These are phyloP conservation scores for Diloba caeruleocephala DNA, from an alignment of 2,888 invertebrate genomes.

Conservation along the genomic window DNA sequence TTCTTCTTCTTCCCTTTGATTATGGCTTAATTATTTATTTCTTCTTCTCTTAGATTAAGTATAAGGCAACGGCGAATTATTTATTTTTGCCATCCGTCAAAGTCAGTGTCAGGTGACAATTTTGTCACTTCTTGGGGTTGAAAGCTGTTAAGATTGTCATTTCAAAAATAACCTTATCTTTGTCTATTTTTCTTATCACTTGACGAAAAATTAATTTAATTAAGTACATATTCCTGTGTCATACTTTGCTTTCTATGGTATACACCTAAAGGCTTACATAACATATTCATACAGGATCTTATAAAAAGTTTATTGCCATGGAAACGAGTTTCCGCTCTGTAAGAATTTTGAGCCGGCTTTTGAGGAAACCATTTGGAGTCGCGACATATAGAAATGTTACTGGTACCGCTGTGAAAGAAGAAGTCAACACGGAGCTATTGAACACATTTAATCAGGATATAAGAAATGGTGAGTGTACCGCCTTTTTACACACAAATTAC, in stretches of 20 bases:
- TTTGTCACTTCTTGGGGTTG: slow-evolving; percentile 30
- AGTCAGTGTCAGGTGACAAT: too few relatives aligned
- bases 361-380: slow-evolving; percentile 68
- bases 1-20: too few relatives aligned
- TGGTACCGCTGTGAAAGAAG: slow-evolving; percentile 72
- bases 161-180: slow-evolving; percentile 33
- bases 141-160: slow-evolving; percentile 17
- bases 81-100: too few relatives aligned
- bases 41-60: too few relatives aligned
- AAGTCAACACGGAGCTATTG: slow-evolving; percentile 71
- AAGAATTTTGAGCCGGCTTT: slow-evolving; percentile 76
- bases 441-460: slow-evolving; percentile 77
- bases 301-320: slow-evolving; percentile 58
- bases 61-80: too few relatives aligned
- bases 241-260: slow-evolving; percentile 14
- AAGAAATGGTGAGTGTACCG: slow-evolving; percentile 68
- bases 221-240: slow-evolving; percentile 9
- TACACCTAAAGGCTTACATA: background rate
- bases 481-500: background rate
- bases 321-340: slow-evolving; percentile 70
- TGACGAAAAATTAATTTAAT: slow-evolving; percentile 19
- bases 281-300: slow-evolving; percentile 2
- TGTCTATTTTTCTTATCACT: slow-evolving; percentile 26
- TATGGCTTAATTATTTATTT: too few relatives aligned
- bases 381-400: slow-evolving; percentile 67